A percentile compares a stretch with the other conserved stretches of the same genome.
These are phyloP conservation scores for Nerophis ophidion DNA, from an alignment of 2,113 vertebrate species.

Conservation along the genomic window DNA sequence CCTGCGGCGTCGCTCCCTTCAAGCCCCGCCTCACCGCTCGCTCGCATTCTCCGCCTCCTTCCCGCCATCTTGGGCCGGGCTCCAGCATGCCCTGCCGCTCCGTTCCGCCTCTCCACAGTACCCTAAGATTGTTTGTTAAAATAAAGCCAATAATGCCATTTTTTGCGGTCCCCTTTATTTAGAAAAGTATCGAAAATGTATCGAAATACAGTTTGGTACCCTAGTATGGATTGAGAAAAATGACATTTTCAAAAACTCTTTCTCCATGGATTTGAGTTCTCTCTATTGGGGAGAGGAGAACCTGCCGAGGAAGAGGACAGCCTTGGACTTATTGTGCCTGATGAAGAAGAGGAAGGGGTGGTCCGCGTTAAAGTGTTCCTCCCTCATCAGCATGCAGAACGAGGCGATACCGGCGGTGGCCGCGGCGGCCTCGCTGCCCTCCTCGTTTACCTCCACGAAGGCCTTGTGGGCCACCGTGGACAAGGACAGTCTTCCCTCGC, in stretches of 20 bases:
- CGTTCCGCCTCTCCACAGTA: too few relatives aligned
- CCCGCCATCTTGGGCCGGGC: too few relatives aligned
- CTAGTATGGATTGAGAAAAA: too few relatives aligned
- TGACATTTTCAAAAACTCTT: neutral
- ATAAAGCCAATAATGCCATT: too few relatives aligned
- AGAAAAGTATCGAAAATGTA: too few relatives aligned
- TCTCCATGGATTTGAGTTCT: neutral
- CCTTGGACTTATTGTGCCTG: constrained; percentile 75
- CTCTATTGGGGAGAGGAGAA: constrained; percentile 60
- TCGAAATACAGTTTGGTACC: too few relatives aligned
- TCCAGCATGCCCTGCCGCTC: too few relatives aligned
- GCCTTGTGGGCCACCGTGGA: constrained; percentile 84
- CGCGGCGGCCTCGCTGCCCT: constrained; percentile 87
- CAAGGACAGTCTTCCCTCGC: constrained; percentile 72
- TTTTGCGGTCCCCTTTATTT: too few relatives aligned
- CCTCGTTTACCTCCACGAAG: constrained; percentile 91
- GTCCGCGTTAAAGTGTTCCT: constrained; percentile 77
- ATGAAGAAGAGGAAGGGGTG: constrained; percentile 93
- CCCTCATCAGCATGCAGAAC: constrained; percentile 55
- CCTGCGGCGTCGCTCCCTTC: too few relatives aligned
- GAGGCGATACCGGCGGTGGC: constrained; percentile 72
- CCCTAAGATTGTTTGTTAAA: too few relatives aligned
- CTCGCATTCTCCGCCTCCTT: too few relatives aligned
- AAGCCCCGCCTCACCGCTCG: too few relatives aligned
- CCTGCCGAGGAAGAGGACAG: constrained; percentile 81